Conservation (phyloP, 1,140 invertebrate genomes). For the Drosophila aff. region DNA sequence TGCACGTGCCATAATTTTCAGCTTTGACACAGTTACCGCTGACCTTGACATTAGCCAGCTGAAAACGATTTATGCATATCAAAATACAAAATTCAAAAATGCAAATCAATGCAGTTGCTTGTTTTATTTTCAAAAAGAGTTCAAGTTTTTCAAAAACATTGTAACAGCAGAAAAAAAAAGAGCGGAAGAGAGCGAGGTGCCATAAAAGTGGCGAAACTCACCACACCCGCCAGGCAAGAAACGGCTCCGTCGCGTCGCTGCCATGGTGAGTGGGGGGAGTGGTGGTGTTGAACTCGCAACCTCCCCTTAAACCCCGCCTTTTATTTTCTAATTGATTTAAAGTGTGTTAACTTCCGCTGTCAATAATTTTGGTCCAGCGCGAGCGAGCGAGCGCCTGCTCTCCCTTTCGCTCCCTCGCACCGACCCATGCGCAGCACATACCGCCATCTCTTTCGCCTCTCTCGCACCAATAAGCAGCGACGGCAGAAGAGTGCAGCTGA, state of each 20-base stretch:
- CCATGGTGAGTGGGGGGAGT: constrained; percentile 18
- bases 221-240: constrained; percentile 49
- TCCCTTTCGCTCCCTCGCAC: constrained; percentile 47
- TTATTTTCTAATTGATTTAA: constrained; percentile 85
- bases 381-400: constrained; percentile 16
- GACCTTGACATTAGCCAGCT: constrained; percentile 13
- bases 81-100: constrained; percentile 9
- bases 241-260: constrained; percentile 31
- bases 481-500: constrained; percentile 59
- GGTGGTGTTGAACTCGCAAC: constrained; percentile 36
- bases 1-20: constrained; percentile 9
- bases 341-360: constrained; percentile 84
- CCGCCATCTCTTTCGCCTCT: constrained; percentile 61
- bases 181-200: constrained; percentile 39
- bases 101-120: constrained; percentile 3
- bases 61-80: constrained; percentile 3
- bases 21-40: constrained; percentile 10
- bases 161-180: constrained; percentile 20
- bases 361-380: constrained; percentile 78
- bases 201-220: constrained; percentile 68
- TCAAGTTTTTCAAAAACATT: constrained; percentile 19
- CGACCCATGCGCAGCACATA: constrained; percentile 23
- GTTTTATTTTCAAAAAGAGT: background rate
- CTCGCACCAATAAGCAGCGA: constrained; percentile 78
- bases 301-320: constrained; percentile 81